Percentiles rank a stretch among this genome's conserved stretches.
These are phyloP conservation scores for Leptopterna dolabrata DNA, from an alignment of 2,888 invertebrate species.

Conservation along the genomic window DNA sequence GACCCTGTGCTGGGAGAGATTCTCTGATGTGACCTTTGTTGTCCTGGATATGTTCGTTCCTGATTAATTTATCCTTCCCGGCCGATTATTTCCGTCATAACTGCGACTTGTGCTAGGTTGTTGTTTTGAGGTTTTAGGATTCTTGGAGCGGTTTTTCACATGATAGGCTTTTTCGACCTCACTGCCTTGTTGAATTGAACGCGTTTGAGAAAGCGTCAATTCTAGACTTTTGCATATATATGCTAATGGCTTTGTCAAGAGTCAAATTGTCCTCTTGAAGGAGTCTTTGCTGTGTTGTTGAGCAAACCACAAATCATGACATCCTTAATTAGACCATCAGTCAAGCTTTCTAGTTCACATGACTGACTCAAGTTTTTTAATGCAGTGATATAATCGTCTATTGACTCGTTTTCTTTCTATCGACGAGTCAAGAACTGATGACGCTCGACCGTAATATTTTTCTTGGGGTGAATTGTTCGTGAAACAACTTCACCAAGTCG, in stretches of 20 bases:
- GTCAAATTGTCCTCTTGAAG: constrained; percentile 24
- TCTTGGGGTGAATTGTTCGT: background rate
- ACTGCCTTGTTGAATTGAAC: background rate
- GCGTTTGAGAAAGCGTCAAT: background rate
- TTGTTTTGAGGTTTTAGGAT: background rate
- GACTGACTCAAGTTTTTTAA: background rate
- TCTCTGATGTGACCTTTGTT: background rate
- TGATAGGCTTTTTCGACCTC: background rate
- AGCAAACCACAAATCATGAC: constrained; percentile 16
- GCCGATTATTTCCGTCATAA: background rate
- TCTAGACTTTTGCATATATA: background rate
- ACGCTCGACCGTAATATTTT: constrained; percentile 29
- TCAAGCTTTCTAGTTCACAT: constrained; percentile 14
- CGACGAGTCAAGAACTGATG: background rate
- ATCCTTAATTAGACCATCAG: background rate
- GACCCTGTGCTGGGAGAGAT: background rate
- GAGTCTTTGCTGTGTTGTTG: background rate
- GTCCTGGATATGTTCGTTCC: background rate
- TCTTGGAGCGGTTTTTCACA: too few species aligned
- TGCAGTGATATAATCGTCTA: background rate
- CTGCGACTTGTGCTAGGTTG: background rate
- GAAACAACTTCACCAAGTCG: background rate
- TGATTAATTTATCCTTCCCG: background rate
- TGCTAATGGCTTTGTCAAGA: constrained; percentile 5
- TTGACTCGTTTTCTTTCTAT: constrained; percentile 4